Evolutionary conservation across 2,113 vertebrate species (phyloP), one percentile per base, ranked within the genome.

Genomic region (Cisticola juncidis): DNA sequence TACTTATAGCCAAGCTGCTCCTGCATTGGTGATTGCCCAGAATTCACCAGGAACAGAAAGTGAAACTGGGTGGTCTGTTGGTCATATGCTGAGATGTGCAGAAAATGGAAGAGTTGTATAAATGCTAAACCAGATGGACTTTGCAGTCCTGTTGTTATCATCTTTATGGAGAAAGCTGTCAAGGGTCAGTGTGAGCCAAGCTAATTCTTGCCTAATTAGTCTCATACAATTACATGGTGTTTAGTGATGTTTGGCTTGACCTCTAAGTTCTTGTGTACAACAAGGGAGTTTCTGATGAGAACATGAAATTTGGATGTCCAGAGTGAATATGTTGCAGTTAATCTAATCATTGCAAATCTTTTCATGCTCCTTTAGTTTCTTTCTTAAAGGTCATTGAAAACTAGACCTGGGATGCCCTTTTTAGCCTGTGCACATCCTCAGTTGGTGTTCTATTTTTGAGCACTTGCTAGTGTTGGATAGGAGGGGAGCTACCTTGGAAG

Each of bases 321-420:
- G 47, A 78, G 79, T 66, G 79, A 88, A 15, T 78, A 14, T 53
- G 36, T 61, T 93, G 68, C 48, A 76, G 80, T 94, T 96, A 90
- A 93, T 65, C n/a, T 86, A 71, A 92, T 94, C 0, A 40, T 83
- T 53, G 68, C 57, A 79, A 92, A n/a, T 78, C 44, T 78, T 92
- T 71, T 90, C 40, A 25, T 68, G 65, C 77, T 88, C 36, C 79
- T 88, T 85, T 74, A 88, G 69, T 57, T 92, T 90, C 79, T 95
- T 25, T 71, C 61, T 76, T 81, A 89, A 95, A 95, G 89, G 91
- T 91, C 91, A 76, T 57, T 73, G 94, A 92, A 94, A 92, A 78
- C 88, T 81, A 90, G 93, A 90, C 92, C 72, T 47, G 40, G 60
- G 57, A 77, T 92, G 85, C 85, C 88, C 86, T 94, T 95, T 95